Evolutionary conservation across 2,888 invertebrate species (phyloP), one percentile per base, ranked within the genome.

Genomic region (Cerceris rybyensis): DNA sequence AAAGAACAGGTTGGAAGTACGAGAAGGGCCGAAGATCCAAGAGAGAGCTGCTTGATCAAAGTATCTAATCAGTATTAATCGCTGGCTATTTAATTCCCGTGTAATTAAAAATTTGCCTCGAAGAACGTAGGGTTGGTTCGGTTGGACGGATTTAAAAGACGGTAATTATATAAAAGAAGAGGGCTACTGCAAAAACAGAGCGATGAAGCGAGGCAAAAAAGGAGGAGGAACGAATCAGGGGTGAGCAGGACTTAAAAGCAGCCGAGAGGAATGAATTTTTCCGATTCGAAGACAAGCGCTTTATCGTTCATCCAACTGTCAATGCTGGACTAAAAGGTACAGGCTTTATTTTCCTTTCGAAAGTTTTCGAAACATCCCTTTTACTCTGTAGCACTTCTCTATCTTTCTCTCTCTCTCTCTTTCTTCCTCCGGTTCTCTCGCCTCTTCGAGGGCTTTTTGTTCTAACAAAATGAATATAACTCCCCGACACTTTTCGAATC

Each of bases 181-280:
- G 69, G 64, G 57, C 7, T 50, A 9, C 41, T 50, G 59, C 57
- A 70, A 69, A 41, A 66, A 59, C 55, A 17, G 63, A 66, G 63
- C 54, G 52, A 43, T 46, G 61, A 65, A 58, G n/a, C 28, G 61
- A 58, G 46, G 49, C 46, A 61, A 65, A 58, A 70, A 58, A 70
- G 63, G 42, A 43, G 79, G 58, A 64, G 59, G n/a, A 64, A 55
- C 69, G 59, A 59, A 28, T 28, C 28, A 28, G 28, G 28, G 28
- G 28, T 28, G 28, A 28, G 28, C 64, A 73, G 69, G 70, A 63
- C 71, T 75, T 73, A 71, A 81, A 81, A 73, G 68, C 60, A 64
- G 70, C 68, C 67, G 64, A 75, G 75, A 71, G 63, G 80, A 80
- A 82, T 73, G 86, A 78, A 86, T 85, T 78, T 80, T 67, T 65